Percentiles rank a stretch among this genome's conserved stretches.
phyloP scores from a whole-genome alignment of 2,797 vertebrate species.

The Eremophila alpestris region DNA sequence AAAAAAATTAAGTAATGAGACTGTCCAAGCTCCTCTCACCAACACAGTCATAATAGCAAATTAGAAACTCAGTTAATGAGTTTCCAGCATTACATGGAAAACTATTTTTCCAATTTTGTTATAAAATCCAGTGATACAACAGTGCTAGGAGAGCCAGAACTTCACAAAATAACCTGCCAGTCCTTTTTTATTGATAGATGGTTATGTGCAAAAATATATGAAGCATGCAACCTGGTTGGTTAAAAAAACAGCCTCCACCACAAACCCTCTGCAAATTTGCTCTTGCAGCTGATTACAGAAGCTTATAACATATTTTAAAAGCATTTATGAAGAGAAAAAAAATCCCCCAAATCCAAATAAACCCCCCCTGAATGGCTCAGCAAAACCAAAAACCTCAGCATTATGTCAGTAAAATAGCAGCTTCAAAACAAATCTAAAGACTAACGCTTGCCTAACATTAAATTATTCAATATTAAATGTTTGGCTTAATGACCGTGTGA shows the following conservation, averaged over 20 bases:
- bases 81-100: constrained; percentile 7
- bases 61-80: constrained; percentile 14
- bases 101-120: constrained; percentile 29
- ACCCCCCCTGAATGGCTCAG: accelerated
- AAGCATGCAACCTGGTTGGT: constrained; percentile 18
- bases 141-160: constrained; percentile 25
- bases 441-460: background rate
- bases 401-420: background rate
- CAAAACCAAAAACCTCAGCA: background rate
- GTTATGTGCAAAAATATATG: constrained; percentile 40
- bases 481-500: background rate
- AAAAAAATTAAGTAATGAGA: constrained; percentile 39
- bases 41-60: constrained; percentile 42
- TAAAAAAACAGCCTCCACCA: background rate
- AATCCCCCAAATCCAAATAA: background rate
- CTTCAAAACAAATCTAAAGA: constrained; percentile 9
- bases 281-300: background rate
- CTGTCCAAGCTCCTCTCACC: constrained; percentile 16
- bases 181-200: constrained; percentile 36
- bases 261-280: background rate
- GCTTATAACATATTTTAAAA: background rate
- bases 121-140: background rate
- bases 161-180: constrained; percentile 37
- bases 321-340: background rate
- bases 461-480: constrained; percentile 7